Base-by-base conservation (phyloP, 2,888 invertebrate species). In the Tridacna gigas region DNA sequence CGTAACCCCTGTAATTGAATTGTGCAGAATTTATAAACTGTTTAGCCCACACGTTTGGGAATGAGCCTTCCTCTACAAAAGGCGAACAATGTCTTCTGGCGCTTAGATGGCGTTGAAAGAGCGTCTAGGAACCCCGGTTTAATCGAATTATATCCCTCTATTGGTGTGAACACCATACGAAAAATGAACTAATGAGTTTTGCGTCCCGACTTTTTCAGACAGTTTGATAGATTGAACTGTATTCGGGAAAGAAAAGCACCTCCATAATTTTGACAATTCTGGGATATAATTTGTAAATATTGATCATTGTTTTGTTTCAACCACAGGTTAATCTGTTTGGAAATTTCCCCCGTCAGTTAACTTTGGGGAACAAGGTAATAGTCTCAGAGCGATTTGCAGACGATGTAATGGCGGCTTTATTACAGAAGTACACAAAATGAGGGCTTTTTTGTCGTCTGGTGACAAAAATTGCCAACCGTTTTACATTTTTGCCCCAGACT, bases 1-100 rank as follows among this genome's bases (percentile, higher is more conserved):
- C 74, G 61, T 80, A 79, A 79, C 77, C 37, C 82, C 82, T 77
- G 51, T 86, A 89, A 91, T 90, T 90, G 83, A 89, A 89, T 91
- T 89, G 81, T 80, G 84, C 88, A 89, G 89, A 90, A 91, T 91
- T 91, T 91, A 91, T 91, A 91, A 91, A 91, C 91, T 90, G 91
- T 91, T 91, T 91, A 90, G 91, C 85, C 89, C 37, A 37, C 60
- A 60, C 60, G 60, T 60, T n/a, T 60, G 60, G 60, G 60, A 60
- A 60, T 60, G 60, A 60, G 60, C 20, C 60, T 60, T 60, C 18
- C 9, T 18, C 60, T 60, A 60, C 60, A 18, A 18, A 18, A n/a
- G n/a, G 60, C 60, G n/a, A 60, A 60, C 60, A 60, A 60, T 60
- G 60, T 60, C 60, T 60, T 60, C 60, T 20, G n/a, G 60, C 60